Percentiles rank a stretch among this genome's conserved stretches.
phyloP scores from a whole-genome alignment of 2,888 invertebrate species.

The Epirrhoe tristata region DNA sequence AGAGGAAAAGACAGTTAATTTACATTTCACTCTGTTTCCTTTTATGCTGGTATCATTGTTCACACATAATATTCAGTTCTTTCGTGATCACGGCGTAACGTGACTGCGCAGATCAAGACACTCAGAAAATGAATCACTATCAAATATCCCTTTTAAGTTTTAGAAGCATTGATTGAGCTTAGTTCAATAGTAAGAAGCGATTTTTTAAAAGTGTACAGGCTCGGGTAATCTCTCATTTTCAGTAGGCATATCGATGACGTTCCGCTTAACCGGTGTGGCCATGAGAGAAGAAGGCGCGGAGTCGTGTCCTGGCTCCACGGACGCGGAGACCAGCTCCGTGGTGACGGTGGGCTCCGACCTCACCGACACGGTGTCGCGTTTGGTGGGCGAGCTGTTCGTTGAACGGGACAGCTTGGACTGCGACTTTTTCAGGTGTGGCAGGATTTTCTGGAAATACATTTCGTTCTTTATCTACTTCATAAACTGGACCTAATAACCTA shows the following conservation, averaged over 20 bases:
- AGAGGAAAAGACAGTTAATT: too few relatives aligned
- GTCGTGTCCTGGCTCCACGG: constrained; percentile 66
- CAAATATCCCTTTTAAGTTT: too few relatives aligned
- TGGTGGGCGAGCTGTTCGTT: constrained; percentile 60
- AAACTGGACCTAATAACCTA: too few relatives aligned
- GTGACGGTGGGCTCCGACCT: constrained; percentile 72
- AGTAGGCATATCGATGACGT: constrained; percentile 68
- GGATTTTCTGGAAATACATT: constrained; percentile 64
- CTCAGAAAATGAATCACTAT: too few relatives aligned
- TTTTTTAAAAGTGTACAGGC: constrained; percentile 3
- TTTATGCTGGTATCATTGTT: too few relatives aligned
- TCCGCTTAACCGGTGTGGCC: constrained; percentile 58
- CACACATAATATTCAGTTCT: too few relatives aligned
- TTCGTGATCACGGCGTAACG: too few relatives aligned
- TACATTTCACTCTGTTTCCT: too few relatives aligned
- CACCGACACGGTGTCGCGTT: constrained; percentile 63
- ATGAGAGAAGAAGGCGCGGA: constrained; percentile 65
- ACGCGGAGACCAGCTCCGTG: constrained; percentile 73
- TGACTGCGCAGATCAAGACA: too few relatives aligned
- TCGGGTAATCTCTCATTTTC: constrained; percentile 42
- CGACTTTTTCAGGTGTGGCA: constrained; percentile 65
- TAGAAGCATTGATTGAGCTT: too few relatives aligned
- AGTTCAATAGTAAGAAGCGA: too few relatives aligned
- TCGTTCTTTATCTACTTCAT: not conserved
- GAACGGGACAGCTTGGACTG: constrained; percentile 55